These are phyloP conservation scores for Rhinoraja longicauda DNA, from an alignment of 2,797 vertebrate species.

Conservation along the genomic window DNA sequence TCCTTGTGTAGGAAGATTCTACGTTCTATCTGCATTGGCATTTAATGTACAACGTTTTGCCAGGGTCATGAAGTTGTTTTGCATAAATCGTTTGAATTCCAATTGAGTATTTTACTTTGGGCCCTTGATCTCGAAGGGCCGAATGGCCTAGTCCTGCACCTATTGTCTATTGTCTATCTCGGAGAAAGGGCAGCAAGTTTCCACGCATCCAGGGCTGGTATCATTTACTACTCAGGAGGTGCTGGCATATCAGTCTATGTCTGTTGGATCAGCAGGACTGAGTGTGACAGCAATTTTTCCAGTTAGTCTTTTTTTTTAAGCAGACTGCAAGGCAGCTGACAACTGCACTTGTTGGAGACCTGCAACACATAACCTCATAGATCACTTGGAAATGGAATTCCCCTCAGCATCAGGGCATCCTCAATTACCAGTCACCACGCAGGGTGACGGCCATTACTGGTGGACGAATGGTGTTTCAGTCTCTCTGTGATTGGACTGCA, in stretches of 20 bases:
- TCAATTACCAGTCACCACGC: not conserved
- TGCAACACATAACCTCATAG: not conserved
- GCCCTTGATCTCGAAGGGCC: too few species aligned
- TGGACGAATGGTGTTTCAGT: not conserved
- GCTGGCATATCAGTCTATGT: not conserved
- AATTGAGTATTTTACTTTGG: not conserved
- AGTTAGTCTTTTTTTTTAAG: not conserved
- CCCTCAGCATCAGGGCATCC: not conserved
- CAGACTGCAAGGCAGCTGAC: not conserved
- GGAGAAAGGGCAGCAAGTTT: not conserved
- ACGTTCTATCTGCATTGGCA: not conserved
- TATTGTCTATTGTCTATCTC: too few species aligned
- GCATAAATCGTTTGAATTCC: not conserved
- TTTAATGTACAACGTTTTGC: not conserved
- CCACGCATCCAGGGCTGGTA: not conserved
- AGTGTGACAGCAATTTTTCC: not conserved
- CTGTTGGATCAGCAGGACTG: not conserved
- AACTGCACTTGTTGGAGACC: not conserved
- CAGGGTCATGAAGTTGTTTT: not conserved
- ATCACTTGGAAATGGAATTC: not conserved
- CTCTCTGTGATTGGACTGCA: not conserved
- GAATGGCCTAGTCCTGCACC: too few species aligned
- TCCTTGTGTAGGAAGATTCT: too few species aligned
- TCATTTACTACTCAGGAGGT: not conserved
- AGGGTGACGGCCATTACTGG: not conserved